phyloP scores from a whole-genome alignment of 2,113 vertebrate genomes.

The Microtus oregoni region DNA sequence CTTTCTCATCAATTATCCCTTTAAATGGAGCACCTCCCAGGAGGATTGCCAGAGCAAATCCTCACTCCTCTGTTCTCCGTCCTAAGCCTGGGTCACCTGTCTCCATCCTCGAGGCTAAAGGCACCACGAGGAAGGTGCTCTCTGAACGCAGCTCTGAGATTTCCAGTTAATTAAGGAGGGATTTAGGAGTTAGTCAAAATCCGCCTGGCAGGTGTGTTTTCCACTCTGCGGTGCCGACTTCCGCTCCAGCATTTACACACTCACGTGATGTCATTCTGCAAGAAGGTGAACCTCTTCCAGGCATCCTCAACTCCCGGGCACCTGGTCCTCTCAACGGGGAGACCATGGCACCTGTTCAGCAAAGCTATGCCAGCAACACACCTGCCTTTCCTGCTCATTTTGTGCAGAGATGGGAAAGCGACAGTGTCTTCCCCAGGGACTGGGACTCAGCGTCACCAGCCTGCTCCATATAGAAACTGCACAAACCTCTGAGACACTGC shows the following conservation, averaged over 20 bases:
- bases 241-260: fast-evolving
- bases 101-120: constrained; percentile 37
- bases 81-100: background rate
- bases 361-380: background rate
- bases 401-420: background rate
- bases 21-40: background rate
- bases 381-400: background rate
- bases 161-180: constrained; percentile 58
- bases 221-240: fast-evolving
- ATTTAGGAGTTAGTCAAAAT: constrained; percentile 56
- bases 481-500: background rate
- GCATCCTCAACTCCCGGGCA: background rate
- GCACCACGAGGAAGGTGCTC: background rate
- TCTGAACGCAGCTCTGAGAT: background rate
- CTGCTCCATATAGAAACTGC: fast-evolving
- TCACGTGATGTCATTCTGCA: too few species aligned
- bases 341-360: fast-evolving
- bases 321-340: background rate
- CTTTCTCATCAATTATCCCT: background rate
- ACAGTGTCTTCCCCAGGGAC: background rate
- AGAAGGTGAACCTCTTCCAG: background rate
- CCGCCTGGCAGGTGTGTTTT: background rate
- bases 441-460: fast-evolving
- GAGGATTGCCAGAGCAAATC: background rate
- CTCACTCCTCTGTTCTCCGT: background rate